phyloP scores from a whole-genome alignment of 2,888 invertebrate species.

The Trachelus tabidus region DNA sequence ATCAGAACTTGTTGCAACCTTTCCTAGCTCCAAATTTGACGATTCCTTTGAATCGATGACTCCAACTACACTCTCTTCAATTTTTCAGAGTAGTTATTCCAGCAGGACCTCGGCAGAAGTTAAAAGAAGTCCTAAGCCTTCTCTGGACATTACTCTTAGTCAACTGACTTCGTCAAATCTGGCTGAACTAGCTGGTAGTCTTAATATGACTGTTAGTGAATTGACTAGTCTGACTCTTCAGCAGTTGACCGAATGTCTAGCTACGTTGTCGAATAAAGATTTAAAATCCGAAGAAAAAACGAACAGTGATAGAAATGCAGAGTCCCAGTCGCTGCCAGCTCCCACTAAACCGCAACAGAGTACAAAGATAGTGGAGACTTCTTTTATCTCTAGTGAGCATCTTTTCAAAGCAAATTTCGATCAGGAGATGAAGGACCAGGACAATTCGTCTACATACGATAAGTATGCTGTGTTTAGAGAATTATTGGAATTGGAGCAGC shows the following conservation, averaged over 20 bases:
- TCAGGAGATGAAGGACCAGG: slow-evolving; percentile 64
- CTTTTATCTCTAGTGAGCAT: slow-evolving; percentile 54
- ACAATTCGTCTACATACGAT: slow-evolving; percentile 74
- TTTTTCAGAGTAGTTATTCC: slow-evolving; percentile 43
- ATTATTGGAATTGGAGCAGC: slow-evolving; percentile 77
- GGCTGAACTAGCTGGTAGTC: slow-evolving; percentile 81
- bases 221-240: slow-evolving; percentile 88
- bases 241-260: slow-evolving; percentile 84
- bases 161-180: slow-evolving; percentile 86
- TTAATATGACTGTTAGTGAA: slow-evolving; percentile 81
- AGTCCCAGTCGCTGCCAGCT: slow-evolving; percentile 38
- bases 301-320: slow-evolving; percentile 34
- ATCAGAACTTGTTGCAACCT: slow-evolving; percentile 34
- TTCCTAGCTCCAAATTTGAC: slow-evolving; percentile 51
- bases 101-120: slow-evolving; percentile 23
- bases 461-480: slow-evolving; percentile 91
- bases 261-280: slow-evolving; percentile 63
- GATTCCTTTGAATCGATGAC: slow-evolving; percentile 57
- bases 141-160: slow-evolving; percentile 82
- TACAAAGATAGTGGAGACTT: slow-evolving; percentile 55
- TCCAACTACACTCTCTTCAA: slow-evolving; percentile 50
- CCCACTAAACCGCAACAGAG: slow-evolving; percentile 52
- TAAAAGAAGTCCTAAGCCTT: slow-evolving; percentile 49
- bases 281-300: slow-evolving; percentile 23
- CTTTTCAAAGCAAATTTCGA: slow-evolving; percentile 78